Base-by-base conservation (phyloP, 2,888 invertebrate species). In the Pilophorus perplexus region DNA sequence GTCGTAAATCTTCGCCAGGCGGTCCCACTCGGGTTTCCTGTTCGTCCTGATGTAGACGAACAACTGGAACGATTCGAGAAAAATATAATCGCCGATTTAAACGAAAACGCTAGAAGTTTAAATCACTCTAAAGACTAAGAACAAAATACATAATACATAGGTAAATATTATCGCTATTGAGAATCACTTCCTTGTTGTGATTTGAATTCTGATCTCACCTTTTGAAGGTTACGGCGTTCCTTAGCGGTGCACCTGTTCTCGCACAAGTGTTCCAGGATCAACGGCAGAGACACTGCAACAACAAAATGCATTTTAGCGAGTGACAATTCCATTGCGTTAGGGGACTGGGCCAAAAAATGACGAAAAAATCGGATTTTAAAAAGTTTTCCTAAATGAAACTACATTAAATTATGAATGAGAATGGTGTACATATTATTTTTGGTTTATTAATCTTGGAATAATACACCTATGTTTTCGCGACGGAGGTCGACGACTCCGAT, bases 251-350 rank as follows among this genome's bases (percentile, higher is more conserved):
- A 59, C 16, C 42, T 16, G 2, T 20, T 22, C 42, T 59, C 57
- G 10, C 57, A 59, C 23, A 59, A n/a, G 16, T 59, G 57, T 22
- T 23, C 40, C 4, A 59, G 25, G 14, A 59, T 59, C 3, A 59
- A 42, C 5, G 57, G 57, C n/a, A 59, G 42, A 14, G 57, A 38
- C 2, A 42, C 57, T 59, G 54, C 37, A 54, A 54, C 33, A 54
- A 18, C 28, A 8, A 3, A 33, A 33, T 8, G 12, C 33, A 33
- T 12, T 33, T 33, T 33, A n/a, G n/a, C n/a, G n/a, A n/a, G n/a
- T n/a, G n/a, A n/a, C n/a, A n/a, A n/a, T n/a, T n/a, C n/a, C n/a
- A n/a, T n/a, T n/a, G n/a, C n/a, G n/a, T n/a, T n/a, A n/a, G n/a
- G n/a, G n/a, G n/a, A n/a, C n/a, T n/a, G n/a, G n/a, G n/a, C n/a